Base-by-base conservation (phyloP, 53 echinoderm and acorn worm genomes). In the Zoroaster sp. region DNA sequence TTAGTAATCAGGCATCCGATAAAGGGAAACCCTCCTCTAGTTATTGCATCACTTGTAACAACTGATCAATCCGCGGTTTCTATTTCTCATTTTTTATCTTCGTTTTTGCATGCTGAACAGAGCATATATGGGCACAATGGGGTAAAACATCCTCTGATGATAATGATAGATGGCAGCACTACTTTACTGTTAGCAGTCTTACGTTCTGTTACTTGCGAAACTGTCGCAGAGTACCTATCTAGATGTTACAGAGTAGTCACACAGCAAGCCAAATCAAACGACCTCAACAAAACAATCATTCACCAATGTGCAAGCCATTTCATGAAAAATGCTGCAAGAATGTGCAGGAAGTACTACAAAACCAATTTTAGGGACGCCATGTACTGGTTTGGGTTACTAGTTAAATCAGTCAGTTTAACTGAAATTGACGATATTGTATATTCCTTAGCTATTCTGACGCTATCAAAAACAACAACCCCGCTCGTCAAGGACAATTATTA, bases 1-100 rank as follows among this genome's bases (percentile, higher is more conserved):
- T n/a, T n/a, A n/a, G n/a, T n/a, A n/a, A 53, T 77, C 15, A 17
- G 77, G 17, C 77, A 77, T 35, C 77, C 77, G 13, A 28, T 77
- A 2, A 37, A 52, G 3, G 51, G 77, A 5, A 51, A 49, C 17
- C 77, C 77, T 18, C 77, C 77, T 32, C 14, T 77, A 23, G 54
- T 77, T 10, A 32, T 77, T 31, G 54, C 77, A 17, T 77, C 77
- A 11, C 11, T 53, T 6, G 12, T 77, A 17, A 77, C 77, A 0
- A 77, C 6, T 4, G 35, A 51, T 6, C 77, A 77, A 33, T 35
- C n/a, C n/a, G 51, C 77, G 9, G 52, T n/a, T 1, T 1, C 37
- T 28, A 36, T 77, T 36, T 51, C 4, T 2, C 31, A 77, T 77
- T 77, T 77, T 10, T 36, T 54, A 3, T 32, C 47, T 8, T 21